A percentile compares a stretch with the other conserved stretches of the same genome.
These are phyloP conservation scores for Drosophila borborema DNA, from an alignment of 2,888 invertebrate species.

Conservation along the genomic window DNA sequence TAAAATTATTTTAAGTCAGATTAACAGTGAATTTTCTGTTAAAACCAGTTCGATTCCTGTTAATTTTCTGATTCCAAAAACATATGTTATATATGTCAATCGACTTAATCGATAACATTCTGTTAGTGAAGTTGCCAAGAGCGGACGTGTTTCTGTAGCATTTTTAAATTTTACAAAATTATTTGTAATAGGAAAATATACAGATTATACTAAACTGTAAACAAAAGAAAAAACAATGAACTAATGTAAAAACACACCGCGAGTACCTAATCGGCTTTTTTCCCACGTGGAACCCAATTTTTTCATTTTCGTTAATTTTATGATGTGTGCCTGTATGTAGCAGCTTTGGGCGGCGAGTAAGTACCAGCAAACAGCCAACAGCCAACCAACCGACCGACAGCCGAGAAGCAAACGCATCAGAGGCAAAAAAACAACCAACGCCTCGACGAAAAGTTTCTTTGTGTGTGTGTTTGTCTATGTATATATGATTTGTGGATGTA, in stretches of 20 bases:
- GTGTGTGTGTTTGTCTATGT: slow-evolving; percentile 5
- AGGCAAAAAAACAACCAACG: slow-evolving; percentile 66
- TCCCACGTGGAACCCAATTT: slow-evolving; percentile 69
- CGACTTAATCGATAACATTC: slow-evolving; percentile 47
- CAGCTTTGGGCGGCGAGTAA: slow-evolving; percentile 62
- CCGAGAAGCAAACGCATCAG: slow-evolving; percentile 38
- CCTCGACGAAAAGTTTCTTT: slow-evolving; percentile 38
- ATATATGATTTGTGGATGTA: slow-evolving; percentile 1
- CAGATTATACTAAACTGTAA: slow-evolving; percentile 46
- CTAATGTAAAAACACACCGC: slow-evolving; percentile 65
- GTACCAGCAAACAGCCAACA: slow-evolving; percentile 32
- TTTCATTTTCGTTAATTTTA: slow-evolving; percentile 71
- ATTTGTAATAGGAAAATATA: slow-evolving; percentile 62
- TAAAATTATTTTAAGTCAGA: neutral
- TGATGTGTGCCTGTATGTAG: slow-evolving; percentile 67
- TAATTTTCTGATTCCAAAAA: slow-evolving; percentile 15
- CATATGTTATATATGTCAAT: slow-evolving; percentile 24
- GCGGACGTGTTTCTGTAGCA: slow-evolving; percentile 62
- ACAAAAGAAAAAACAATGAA: slow-evolving; percentile 60
- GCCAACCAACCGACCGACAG: slow-evolving; percentile 37
- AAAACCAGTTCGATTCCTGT: slow-evolving; percentile 4
- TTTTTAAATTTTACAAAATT: slow-evolving; percentile 70
- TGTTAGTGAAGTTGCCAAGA: slow-evolving; percentile 49
- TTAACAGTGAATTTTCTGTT: slow-evolving; percentile 9
- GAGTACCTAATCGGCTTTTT: slow-evolving; percentile 59